A percentile compares a stretch with the other conserved stretches of the same genome.
phyloP scores from a whole-genome alignment of 1,140 invertebrate genomes.

The Conopomorpha cramerella region DNA sequence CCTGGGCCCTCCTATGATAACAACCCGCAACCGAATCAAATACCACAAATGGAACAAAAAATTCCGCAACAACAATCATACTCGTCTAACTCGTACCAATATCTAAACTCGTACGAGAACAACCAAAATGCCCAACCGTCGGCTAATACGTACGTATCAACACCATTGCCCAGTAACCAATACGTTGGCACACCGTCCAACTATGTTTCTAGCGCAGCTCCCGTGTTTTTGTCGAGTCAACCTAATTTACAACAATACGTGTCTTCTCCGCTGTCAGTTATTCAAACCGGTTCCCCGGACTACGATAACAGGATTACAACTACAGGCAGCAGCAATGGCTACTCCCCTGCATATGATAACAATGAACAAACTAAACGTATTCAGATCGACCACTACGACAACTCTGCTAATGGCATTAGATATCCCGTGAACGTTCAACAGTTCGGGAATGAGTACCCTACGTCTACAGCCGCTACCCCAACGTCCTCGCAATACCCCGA shows the following conservation, averaged over 20 bases:
- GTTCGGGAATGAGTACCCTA: conserved; percentile 29
- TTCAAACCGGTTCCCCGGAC: conserved; percentile 28
- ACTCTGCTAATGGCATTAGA: conserved; percentile 37
- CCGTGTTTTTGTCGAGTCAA: conserved; percentile 37
- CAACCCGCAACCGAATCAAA: conserved; percentile 25
- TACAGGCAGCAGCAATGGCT: conserved; percentile 21
- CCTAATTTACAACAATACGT: conserved; percentile 39
- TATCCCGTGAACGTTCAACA: conserved; percentile 30
- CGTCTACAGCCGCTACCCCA: conserved; percentile 27
- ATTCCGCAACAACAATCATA: conserved; percentile 21
- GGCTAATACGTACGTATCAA: conserved; percentile 22
- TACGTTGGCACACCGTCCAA: conserved; percentile 8
- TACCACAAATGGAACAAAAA: conserved; percentile 28
- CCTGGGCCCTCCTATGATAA: conserved; percentile 24
- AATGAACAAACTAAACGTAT: conserved; percentile 33
- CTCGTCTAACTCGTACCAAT: conserved; percentile 27
- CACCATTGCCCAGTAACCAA: conserved; percentile 20
- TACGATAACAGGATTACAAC: conserved; percentile 19
- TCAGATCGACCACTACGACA: conserved; percentile 51
- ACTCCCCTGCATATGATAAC: conserved; percentile 19
- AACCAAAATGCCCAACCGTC: conserved; percentile 22
- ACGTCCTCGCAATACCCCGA: conserved; percentile 26
- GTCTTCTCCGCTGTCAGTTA: conserved; percentile 33
- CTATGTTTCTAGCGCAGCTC: conserved; percentile 41
- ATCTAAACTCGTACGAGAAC: too few relatives aligned